Base-by-base conservation (phyloP, 2,113 vertebrate species). In the Lophochroa leadbeateri region DNA sequence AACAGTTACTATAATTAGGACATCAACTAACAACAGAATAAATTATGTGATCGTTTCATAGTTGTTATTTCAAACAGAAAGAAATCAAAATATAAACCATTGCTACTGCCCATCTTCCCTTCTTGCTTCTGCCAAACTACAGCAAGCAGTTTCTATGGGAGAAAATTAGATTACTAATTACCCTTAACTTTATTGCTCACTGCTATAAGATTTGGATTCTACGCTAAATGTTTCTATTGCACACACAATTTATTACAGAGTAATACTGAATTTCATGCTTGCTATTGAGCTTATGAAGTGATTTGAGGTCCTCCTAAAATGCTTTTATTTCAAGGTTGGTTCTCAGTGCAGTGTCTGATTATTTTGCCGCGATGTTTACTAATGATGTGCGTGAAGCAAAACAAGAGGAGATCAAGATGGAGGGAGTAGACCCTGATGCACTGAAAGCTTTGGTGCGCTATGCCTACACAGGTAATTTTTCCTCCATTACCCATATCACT, bases 281-380 rank as follows among this genome's bases (percentile, higher is more conserved):
- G 88, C 39, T 17, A 10, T 3, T 87, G 53, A 74, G 47, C 58
- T 52, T 37, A 47, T 25, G 33, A 64, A 74, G 28, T 81, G 18
- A 95, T 58, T 58, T 68, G 18, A 37, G 47, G 86, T 77, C 13
- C 39, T 85, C n/a, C 46, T 82, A 39, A 87, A 94, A 71, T 7
- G 20, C 76, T 93, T 72, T 61, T 80, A 3, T 96, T 97, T 96
- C 17, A 97, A 99, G 99, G 97, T 92, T 99, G 95, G 99, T 99
- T 86, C 98, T 99, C 75, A 99, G 99, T 13, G 98, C 99, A 6
- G 99, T 98, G 49, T 99, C 99, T 2, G 99, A 99, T 97, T 99
- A 99, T 92, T 99, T 99, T 97, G 99, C 99, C 71, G 99, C 99
- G 8, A 99, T 99, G 99, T 99, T 99, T 98, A 99, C 99, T 92